Conservation (phyloP, 2,113 vertebrate genomes). For the Dermatemys mawii region DNA sequence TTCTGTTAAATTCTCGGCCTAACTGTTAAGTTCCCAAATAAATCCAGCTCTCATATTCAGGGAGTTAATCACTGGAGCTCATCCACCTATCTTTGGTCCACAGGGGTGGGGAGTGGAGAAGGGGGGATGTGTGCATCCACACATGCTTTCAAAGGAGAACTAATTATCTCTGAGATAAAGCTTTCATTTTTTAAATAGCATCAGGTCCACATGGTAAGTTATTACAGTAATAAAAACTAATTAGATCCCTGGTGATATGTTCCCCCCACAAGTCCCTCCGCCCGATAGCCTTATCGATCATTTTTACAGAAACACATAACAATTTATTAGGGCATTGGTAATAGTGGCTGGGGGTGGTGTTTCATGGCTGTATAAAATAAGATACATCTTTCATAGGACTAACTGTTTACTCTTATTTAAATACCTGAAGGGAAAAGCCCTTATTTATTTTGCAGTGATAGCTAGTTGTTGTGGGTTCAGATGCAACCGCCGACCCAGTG, state of each 20-base stretch:
- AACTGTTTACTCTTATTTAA: background rate
- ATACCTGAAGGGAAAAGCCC: background rate
- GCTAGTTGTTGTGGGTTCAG: fast-evolving
- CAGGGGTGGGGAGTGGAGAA: background rate
- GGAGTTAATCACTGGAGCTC: background rate
- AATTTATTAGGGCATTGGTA: background rate
- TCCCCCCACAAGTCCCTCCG: background rate
- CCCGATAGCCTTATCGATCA: background rate
- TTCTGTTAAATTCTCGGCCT: fast-evolving
- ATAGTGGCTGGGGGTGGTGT: background rate
- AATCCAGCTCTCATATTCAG: background rate
- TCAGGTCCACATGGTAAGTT: conserved; percentile 26
- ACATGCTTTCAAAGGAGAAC: background rate
- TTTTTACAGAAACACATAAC: background rate
- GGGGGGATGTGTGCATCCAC: fast-evolving
- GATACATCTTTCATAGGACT: fast-evolving
- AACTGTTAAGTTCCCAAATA: background rate
- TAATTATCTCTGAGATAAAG: conserved; percentile 3
- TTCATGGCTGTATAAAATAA: fast-evolving
- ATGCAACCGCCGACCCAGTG: background rate
- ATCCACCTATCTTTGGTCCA: background rate
- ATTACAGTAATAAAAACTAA: conserved; percentile 48
- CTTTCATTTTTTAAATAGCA: conserved; percentile 45
- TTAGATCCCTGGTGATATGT: conserved; percentile 29
- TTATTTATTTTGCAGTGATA: background rate